phyloP scores from a whole-genome alignment of 64 coral and sea anemone species.

The Stichodactyla helianthus region DNA sequence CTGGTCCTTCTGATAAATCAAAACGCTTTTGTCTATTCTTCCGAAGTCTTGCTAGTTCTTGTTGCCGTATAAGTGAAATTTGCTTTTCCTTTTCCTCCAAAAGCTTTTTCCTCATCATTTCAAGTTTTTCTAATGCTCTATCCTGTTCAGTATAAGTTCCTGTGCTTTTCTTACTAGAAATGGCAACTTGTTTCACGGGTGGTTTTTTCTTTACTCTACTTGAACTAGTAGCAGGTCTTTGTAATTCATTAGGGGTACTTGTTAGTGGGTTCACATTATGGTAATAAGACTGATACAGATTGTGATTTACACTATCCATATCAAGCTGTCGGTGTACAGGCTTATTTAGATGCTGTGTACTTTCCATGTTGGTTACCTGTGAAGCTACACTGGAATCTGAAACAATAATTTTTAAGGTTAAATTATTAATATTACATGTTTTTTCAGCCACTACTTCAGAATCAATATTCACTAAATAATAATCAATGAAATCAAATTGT shows the following conservation, averaged over 20 bases:
- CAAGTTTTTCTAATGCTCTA: conserved; percentile 28
- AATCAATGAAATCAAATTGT: too few species aligned
- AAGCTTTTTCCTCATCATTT: conserved; percentile 27
- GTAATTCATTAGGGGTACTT: conserved; percentile 11
- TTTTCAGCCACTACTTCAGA: too few species aligned
- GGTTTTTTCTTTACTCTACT: neutral
- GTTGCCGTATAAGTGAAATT: conserved; percentile 1
- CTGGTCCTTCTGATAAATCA: neutral
- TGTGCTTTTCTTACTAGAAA: neutral
- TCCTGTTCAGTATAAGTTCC: conserved; percentile 4
- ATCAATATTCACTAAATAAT: too few species aligned
- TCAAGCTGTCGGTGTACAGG: conserved; percentile 13
- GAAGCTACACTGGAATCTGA: conserved; percentile 14
- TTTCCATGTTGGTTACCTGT: neutral
- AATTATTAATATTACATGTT: too few species aligned
- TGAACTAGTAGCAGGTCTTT: neutral
- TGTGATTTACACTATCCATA: neutral
- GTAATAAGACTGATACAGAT: neutral
- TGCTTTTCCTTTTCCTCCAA: conserved; percentile 25
- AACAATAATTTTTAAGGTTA: neutral
- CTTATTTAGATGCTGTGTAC: neutral
- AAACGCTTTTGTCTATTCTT: neutral
- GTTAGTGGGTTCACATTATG: conserved; percentile 4
- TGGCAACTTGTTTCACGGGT: neutral
- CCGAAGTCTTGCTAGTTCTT: conserved; percentile 16